Base-by-base conservation (phyloP, 2,888 invertebrate genomes). In the Lepidochrysops patricia region DNA sequence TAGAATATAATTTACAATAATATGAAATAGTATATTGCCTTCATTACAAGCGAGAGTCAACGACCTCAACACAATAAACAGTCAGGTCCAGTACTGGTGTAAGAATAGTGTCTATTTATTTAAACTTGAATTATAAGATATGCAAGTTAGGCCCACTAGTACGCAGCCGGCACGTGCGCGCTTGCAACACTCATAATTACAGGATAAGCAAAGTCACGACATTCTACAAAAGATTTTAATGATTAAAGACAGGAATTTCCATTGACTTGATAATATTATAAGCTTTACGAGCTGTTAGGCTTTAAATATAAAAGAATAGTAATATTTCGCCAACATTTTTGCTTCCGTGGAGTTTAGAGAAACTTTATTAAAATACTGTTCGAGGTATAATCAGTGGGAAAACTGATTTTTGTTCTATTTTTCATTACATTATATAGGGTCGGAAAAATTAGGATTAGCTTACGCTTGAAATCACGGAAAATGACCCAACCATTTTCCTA, bases 131-230 rank as follows among this genome's bases (percentile, higher is more conserved):
- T 54, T 59, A 61, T 62, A 60, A 64, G 61, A 64, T 66, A 65
- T 65, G 57, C 59, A 60, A 56, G 61, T 54, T 52, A 60, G 56
- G 32, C 54, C 54, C 56, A 56, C 56, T 58, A n/a, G n/a, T n/a
- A 48, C 62, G 58, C 57, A 62, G 49, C 49, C 57, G 67, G 70
- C 72, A 74, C 72, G 73, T 74, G 72, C 72, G 66, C 64, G 66
- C 65, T 65, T 69, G 67, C 69, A 71, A 68, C 70, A 68, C 71
- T 65, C 62, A 66, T 71, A 72, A 72, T 70, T 69, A 72, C 63
- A 68, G 68, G 68, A 66, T 69, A 69, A 66, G 68, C 70, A 66
- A 69, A 74, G 72, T 70, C 69, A 67, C 68, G 68, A 72, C 73
- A 73, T 70, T 70, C 71, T 62, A 64, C 68, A 71, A 70, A 67